Conservation (phyloP, 1,140 invertebrate genomes). For the Neodiprion virginianus region DNA sequence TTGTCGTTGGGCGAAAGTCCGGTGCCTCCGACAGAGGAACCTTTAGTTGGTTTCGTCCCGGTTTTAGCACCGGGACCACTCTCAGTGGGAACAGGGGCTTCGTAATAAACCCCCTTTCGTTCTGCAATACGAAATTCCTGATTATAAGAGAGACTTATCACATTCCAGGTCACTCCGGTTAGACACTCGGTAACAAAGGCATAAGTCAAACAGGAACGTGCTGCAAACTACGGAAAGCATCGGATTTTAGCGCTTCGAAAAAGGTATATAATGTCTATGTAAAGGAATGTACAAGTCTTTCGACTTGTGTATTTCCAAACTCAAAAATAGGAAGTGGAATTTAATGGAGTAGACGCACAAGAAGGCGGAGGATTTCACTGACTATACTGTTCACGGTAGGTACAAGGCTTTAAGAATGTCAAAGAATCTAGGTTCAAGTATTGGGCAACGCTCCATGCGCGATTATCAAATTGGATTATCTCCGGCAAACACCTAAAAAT, state of each 20-base stretch:
- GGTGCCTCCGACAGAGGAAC: conserved; percentile 33
- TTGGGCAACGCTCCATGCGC: too few relatives aligned
- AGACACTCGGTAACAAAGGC: neutral
- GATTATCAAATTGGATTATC: too few relatives aligned
- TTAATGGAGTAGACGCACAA: too few relatives aligned
- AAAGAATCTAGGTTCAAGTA: too few relatives aligned
- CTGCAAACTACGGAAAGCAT: neutral
- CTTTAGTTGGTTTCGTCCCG: conserved; percentile 34
- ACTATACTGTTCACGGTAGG: too few relatives aligned
- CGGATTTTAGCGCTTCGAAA: neutral
- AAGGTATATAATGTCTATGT: too few relatives aligned
- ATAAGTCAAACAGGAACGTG: neutral
- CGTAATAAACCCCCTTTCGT: conserved; percentile 53
- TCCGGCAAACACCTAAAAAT: neutral
- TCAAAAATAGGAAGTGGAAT: too few relatives aligned
- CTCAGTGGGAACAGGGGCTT: conserved; percentile 38
- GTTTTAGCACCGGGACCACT: conserved; percentile 36
- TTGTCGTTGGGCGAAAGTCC: conserved; percentile 29
- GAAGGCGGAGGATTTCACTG: too few relatives aligned
- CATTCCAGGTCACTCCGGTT: neutral
- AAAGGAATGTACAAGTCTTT: too few relatives aligned
- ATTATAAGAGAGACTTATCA: neutral
- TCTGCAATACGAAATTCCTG: conserved; percentile 45
- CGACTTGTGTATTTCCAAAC: too few relatives aligned
- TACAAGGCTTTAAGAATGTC: too few relatives aligned